Conservation (phyloP, 2,888 invertebrate genomes). For the Pantelozetes paolii region DNA sequence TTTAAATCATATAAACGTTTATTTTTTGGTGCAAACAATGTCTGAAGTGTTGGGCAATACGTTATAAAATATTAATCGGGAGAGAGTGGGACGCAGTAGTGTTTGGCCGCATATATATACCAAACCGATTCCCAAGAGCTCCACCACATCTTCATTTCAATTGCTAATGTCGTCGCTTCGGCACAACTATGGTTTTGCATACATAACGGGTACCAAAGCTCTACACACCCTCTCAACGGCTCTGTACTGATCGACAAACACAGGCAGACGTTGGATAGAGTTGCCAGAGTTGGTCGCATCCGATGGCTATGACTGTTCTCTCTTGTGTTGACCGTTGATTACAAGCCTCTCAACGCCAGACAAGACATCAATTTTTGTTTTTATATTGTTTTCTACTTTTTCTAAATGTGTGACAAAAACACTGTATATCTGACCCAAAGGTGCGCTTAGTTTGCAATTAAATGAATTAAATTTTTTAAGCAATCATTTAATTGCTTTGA, state of each 20-base stretch:
- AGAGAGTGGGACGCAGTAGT: slow-evolving; percentile 24
- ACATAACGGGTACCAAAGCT: slow-evolving; percentile 36
- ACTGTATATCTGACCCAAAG: background rate
- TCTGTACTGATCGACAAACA: slow-evolving; percentile 29
- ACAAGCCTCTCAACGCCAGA: background rate
- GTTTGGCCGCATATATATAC: slow-evolving; percentile 4
- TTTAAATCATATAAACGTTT: slow-evolving; percentile 14
- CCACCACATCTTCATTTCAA: slow-evolving; percentile 38
- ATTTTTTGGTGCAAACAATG: background rate
- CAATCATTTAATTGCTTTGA: slow-evolving; percentile 1
- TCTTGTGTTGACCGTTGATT: background rate
- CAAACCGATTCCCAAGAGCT: slow-evolving; percentile 35
- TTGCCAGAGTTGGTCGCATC: slow-evolving; percentile 10
- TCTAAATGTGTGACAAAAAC: slow-evolving; percentile 21
- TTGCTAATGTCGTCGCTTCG: slow-evolving; percentile 37
- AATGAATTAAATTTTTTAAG: background rate
- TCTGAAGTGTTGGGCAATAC: slow-evolving; percentile 22
- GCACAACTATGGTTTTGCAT: slow-evolving; percentile 37
- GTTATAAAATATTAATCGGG: slow-evolving; percentile 35
- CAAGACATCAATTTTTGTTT: background rate
- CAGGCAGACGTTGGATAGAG: slow-evolving; percentile 15
- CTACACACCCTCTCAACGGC: slow-evolving; percentile 35
- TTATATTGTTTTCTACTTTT: background rate
- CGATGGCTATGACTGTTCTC: background rate
- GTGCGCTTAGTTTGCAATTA: slow-evolving; percentile 7